Base-by-base conservation (phyloP, 2,888 invertebrate species). In the Corythucha ciliata region DNA sequence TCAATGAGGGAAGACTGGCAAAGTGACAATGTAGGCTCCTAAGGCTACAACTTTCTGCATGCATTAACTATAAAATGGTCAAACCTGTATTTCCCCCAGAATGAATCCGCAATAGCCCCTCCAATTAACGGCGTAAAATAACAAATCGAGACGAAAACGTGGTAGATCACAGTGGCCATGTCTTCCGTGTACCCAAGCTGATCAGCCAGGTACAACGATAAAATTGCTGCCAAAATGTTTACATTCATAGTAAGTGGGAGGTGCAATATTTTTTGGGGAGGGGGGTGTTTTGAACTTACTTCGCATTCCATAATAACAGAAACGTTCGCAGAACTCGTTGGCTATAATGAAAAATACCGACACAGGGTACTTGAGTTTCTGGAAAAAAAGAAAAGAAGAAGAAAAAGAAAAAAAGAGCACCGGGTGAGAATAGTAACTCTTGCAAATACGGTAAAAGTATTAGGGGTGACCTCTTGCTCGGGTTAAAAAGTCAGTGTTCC, bases 241-340 rank as follows among this genome's bases (percentile, higher is more conserved):
- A n/a, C n/a, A n/a, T n/a, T n/a, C n/a, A n/a, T n/a, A n/a, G n/a
- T n/a, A n/a, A n/a, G n/a, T n/a, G n/a, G n/a, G n/a, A n/a, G n/a
- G n/a, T n/a, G n/a, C n/a, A n/a, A n/a, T n/a, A n/a, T 4, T 42
- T 14, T 25, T 26, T 6, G 27, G 33, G 14, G 8, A 20, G 16
- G 7, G 20, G 27, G 4, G 20, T n/a, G 4, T n/a, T 20, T 24
- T 5, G 26, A 6, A 72, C 83, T 80, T 75, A 93, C 92, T 84
- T 78, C 88, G 81, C 83, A 93, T 87, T 66, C 97, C 97, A 82
- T 96, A 97, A 70, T 79, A 97, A 55, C 86, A 88, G 72, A 97
- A 97, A 63, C 96, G 76, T 71, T 97, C 97, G 71, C 96, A 97
- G 71, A 97, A 94, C 69, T 97, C 97, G 80, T 93, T 96, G 69